A percentile compares a stretch with the other conserved stretches of the same genome.
Conservation (phyloP, 2,113 vertebrate genomes). For the Poecile atricapillus region DNA sequence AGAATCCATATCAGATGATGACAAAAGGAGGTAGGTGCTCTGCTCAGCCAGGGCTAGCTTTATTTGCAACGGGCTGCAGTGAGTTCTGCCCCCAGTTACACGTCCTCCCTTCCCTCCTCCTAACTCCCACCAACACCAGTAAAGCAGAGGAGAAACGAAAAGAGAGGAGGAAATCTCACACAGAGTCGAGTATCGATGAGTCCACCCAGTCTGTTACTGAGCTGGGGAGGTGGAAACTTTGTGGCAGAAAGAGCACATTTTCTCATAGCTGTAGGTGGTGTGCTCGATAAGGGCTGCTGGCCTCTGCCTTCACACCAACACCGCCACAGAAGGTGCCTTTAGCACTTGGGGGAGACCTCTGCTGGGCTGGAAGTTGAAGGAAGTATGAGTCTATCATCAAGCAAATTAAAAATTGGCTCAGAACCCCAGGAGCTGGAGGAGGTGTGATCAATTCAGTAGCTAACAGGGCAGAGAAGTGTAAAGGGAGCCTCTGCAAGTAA, state of each 20-base stretch:
- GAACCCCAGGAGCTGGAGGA: neutral
- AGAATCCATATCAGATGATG: constrained; percentile 86
- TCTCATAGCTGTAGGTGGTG: neutral
- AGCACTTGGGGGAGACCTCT: neutral
- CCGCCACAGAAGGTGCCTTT: neutral
- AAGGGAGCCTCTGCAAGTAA: neutral
- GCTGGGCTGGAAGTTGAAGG: neutral
- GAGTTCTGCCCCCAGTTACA: neutral
- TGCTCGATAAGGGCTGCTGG: neutral
- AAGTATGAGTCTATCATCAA: neutral
- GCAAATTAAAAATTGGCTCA: neutral
- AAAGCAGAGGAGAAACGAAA: neutral
- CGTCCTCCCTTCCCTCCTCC: neutral
- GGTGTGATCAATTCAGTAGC: neutral
- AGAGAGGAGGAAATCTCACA: neutral
- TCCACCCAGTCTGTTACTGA: neutral
- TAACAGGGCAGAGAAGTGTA: neutral
- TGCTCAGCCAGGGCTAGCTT: neutral
- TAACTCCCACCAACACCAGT: neutral
- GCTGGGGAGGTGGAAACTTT: neutral
- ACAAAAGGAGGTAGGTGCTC: constrained; percentile 87
- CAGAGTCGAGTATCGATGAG: neutral
- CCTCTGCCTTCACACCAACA: neutral
- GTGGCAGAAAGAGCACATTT: neutral
- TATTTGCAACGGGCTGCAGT: neutral